Evolutionary conservation across 2,888 invertebrate genomes (phyloP), one percentile per base, ranked within the genome.

Genomic region (Drosophila percnosoma): DNA sequence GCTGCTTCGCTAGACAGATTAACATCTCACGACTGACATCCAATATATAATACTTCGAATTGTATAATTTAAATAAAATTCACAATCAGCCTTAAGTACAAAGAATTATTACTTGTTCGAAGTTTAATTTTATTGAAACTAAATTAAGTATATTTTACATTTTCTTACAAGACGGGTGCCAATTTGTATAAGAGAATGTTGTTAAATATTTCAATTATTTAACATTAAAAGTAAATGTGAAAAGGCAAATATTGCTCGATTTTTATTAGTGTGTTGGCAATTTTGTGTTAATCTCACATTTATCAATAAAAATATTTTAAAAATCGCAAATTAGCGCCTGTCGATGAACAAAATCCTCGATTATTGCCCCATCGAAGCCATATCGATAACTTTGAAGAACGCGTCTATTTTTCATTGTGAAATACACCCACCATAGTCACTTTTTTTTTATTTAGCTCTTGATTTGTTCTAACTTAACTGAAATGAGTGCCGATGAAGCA

Each of bases 1-100:
- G 72, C 89, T 11, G 57, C 78, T 7, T 52, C 84, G 2, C 53
- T 81, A 27, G 85, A 84, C 24, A 72, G 81, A 68, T 42, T 71
- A 1, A 59, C 38, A 40, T 69, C 57, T 57, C 49, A 48, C 33
- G 70, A 55, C 21, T 64, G 53, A 74, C 51, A 18, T 21, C 18
- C n/a, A 68, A n/a, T 52, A 42, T 54, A 60, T 52, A 40, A 48
- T 52, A 68, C 34, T 58, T 52, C 21, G 2, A 57, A 24, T 33
- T 61, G 34, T 72, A 67, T 31, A 64, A 49, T 53, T 49, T 64
- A 53, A 78, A 78, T 80, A 78, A 78, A 78, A 62, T n/a, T 53
- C 57, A 65, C 80, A 75, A 69, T 76, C 80, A 78, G 80, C 78
- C 78, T 80, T 78, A 68, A 78, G 78, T 75, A 78, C 71, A 78